A percentile compares a stretch with the other conserved stretches of the same genome.
Evolutionary conservation across 2,888 invertebrate species (phyloP).

Genomic region (Melangyna quadrimaculata): DNA sequence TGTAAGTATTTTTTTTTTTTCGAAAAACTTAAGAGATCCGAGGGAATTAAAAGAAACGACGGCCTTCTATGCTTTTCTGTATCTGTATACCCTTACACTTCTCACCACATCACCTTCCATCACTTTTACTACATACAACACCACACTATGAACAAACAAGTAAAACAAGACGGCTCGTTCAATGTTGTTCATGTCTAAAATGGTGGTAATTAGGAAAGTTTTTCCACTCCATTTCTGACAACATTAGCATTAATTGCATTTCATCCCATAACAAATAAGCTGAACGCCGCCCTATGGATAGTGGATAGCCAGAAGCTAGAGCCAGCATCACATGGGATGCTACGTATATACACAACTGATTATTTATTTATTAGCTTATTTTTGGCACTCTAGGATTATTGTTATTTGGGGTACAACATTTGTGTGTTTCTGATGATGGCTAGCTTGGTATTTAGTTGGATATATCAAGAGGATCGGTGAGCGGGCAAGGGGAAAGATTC

Average conservation of each 20-base stretch:
- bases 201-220: constrained; percentile 70
- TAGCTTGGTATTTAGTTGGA: neutral
- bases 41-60: constrained; percentile 67
- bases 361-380: constrained; percentile 70
- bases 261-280: constrained; percentile 34
- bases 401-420: constrained; percentile 15
- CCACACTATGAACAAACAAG: constrained; percentile 2
- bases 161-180: constrained; percentile 42
- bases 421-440: neutral
- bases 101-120: neutral
- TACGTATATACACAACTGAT: constrained; percentile 45
- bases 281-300: constrained; percentile 4
- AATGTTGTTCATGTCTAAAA: constrained; percentile 41
- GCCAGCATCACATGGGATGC: constrained; percentile 14
- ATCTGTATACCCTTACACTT: no score
- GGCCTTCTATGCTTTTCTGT: neutral
- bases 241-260: constrained; percentile 72
- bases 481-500: neutral
- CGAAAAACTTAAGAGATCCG: constrained; percentile 11
- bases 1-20: constrained; percentile 60
- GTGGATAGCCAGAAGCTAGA: neutral
- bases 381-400: constrained; percentile 53
- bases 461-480: neutral
- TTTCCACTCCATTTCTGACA: constrained; percentile 71
- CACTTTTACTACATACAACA: neutral